Percentiles rank a stretch among this genome's conserved stretches.
These are phyloP conservation scores for Cherax destructor DNA, from an alignment of 1,140 invertebrate genomes.

Conservation along the genomic window DNA sequence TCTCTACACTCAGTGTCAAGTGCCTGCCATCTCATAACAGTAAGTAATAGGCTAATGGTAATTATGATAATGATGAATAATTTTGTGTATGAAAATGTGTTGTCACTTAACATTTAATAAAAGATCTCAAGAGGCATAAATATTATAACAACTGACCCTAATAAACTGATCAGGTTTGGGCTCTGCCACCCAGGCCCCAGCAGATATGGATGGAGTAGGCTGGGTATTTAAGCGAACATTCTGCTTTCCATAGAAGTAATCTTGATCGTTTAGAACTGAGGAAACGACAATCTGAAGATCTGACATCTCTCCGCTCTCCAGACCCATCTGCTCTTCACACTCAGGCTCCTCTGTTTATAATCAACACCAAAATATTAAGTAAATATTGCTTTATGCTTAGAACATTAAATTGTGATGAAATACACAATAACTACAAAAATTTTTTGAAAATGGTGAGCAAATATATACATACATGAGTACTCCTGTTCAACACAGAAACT, in stretches of 20 bases:
- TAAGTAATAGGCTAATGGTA: too few relatives aligned
- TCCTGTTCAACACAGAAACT: too few relatives aligned
- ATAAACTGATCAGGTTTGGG: conserved; percentile 76
- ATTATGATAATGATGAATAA: too few relatives aligned
- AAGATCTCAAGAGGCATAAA: background rate
- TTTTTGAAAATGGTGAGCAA: too few relatives aligned
- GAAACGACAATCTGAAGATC: conserved; percentile 80
- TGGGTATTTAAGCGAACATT: conserved; percentile 63
- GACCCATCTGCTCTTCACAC: conserved; percentile 83
- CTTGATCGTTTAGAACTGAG: conserved; percentile 75
- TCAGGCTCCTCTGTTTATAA: conserved; percentile 70
- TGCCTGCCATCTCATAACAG: too few relatives aligned
- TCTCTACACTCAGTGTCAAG: too few relatives aligned
- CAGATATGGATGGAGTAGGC: conserved; percentile 50
- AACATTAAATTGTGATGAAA: too few relatives aligned
- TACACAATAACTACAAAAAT: too few relatives aligned
- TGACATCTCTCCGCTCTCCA: conserved; percentile 77
- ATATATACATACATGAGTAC: too few relatives aligned
- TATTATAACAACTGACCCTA: conserved; percentile 43
- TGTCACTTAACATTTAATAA: too few relatives aligned
- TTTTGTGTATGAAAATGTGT: too few relatives aligned
- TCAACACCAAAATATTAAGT: background rate
- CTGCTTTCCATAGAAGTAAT: conserved; percentile 67
- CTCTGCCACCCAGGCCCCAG: conserved; percentile 80
- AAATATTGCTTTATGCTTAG: too few relatives aligned